These are phyloP conservation scores for Siphonodentalium dalli DNA, from an alignment of 2,888 invertebrate genomes.

Conservation along the genomic window DNA sequence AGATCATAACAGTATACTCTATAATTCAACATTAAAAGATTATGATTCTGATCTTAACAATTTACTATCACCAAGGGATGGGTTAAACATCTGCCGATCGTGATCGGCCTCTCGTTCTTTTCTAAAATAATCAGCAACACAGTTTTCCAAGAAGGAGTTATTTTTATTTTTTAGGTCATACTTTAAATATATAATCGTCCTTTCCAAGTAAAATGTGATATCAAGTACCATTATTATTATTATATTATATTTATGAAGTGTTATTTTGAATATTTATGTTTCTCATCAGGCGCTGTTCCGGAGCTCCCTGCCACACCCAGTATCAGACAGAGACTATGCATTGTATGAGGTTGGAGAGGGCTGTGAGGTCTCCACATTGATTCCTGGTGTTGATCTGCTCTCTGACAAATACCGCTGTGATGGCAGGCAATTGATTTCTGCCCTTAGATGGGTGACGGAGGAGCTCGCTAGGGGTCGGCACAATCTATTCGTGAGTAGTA, in stretches of 20 bases:
- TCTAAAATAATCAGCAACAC: too few species aligned
- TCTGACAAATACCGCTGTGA: conserved; percentile 62
- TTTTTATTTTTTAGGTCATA: too few species aligned
- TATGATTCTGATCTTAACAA: too few species aligned
- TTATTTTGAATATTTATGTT: background rate
- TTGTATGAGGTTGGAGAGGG: conserved; percentile 62
- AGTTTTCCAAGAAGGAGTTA: too few species aligned
- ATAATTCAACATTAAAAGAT: too few species aligned
- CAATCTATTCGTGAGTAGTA: conserved; percentile 58
- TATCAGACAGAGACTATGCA: conserved; percentile 62
- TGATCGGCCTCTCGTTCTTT: too few species aligned
- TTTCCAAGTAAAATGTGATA: too few species aligned
- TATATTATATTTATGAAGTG: background rate
- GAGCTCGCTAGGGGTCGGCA: conserved; percentile 59
- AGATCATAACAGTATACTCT: too few species aligned
- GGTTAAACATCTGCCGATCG: too few species aligned
- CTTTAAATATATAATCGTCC: too few species aligned
- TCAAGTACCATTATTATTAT: too few species aligned
- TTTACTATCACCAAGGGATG: too few species aligned
- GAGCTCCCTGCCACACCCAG: conserved; percentile 62
- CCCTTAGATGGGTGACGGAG: conserved; percentile 59
- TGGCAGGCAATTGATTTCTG: conserved; percentile 57
- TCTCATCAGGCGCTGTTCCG: conserved; percentile 58
- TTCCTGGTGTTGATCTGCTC: conserved; percentile 60
- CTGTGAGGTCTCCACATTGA: conserved; percentile 58